Percentiles rank a stretch among this genome's conserved stretches.
Evolutionary conservation across 2,888 invertebrate species (phyloP).

Genomic region (Cerceris ruficornis): DNA sequence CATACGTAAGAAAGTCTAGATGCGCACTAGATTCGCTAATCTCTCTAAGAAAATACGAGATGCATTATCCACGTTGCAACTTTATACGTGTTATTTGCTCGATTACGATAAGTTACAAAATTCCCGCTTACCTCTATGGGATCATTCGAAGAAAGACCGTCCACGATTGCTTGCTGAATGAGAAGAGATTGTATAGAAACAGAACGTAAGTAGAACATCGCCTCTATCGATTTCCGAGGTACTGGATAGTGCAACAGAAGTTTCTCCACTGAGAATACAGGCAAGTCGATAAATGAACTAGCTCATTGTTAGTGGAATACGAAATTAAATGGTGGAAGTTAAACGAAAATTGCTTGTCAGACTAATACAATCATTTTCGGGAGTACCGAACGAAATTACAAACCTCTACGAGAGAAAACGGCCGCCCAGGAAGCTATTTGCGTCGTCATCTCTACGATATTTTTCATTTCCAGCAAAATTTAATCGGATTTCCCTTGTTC

Average conservation of each 20-base stretch:
- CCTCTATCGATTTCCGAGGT: constrained; percentile 46
- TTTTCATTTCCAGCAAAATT: too few species aligned
- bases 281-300: neutral
- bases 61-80: constrained; percentile 17
- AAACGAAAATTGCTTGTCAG: too few species aligned
- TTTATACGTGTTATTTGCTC: constrained; percentile 22
- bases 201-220: constrained; percentile 51
- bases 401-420: too few species aligned
- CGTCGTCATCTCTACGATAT: too few species aligned
- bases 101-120: neutral
- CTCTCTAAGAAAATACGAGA: constrained; percentile 49
- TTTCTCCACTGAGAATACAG: constrained; percentile 48
- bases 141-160: neutral
- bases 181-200: constrained; percentile 30
- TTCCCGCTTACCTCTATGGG: neutral
- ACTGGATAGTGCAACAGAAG: constrained; percentile 48
- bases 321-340: too few species aligned
- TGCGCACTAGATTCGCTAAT: constrained; percentile 55
- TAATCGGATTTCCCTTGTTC: too few species aligned
- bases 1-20: constrained; percentile 43
- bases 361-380: too few species aligned
- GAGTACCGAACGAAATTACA: too few species aligned
- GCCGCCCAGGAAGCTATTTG: too few species aligned
- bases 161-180: neutral
- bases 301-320: too few species aligned